Evolutionary conservation across 1,140 invertebrate species (phyloP), one percentile per base, ranked within the genome.

Genomic region (Drosophila navojoa): DNA sequence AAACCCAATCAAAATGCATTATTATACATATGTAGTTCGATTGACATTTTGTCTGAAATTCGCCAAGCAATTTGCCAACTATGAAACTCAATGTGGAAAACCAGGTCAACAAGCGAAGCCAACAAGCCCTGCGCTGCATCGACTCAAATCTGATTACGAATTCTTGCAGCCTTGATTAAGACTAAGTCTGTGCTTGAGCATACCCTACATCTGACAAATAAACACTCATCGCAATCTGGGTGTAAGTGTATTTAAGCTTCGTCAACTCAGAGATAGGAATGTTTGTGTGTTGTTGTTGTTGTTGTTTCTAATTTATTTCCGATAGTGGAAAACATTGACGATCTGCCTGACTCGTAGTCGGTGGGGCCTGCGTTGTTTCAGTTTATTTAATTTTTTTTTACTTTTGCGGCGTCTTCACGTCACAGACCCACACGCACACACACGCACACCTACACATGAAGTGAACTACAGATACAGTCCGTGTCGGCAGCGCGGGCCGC

Each of bases 361-460:
- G 22, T 53, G 38, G 58, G 40, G 67, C 50, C 16, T 59, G 64
- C 71, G 60, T 66, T 79, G 59, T 82, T 71, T 84, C 50, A 79
- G 71, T 77, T 80, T 75, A 86, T 78, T 85, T 81, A 45, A 86
- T 64, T 73, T 81, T 75, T 80, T 64, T 73, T 80, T 75, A 22
- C 3, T 22, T 80, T 73, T 64, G 69, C 70, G 54, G 74, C 70
- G 47, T 86, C 81, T 85, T 86, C 80, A 63, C 62, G 64, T 71
- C 79, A 75, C 52, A 66, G n/a, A 60, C 42, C 47, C 38, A 59
- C 42, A 59, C 32, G 60, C 19, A 54, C 25, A n/a, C 16, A 15
- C 19, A 19, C 13, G 35, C 27, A 22, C 19, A 22, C 19, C 19
- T 22, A 38, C 29, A 58, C 15, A 64, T 16, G 40, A 15, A 42